Conservation (phyloP, 53 echinoderm and acorn worm genomes). For the Arbacia lixula region DNA sequence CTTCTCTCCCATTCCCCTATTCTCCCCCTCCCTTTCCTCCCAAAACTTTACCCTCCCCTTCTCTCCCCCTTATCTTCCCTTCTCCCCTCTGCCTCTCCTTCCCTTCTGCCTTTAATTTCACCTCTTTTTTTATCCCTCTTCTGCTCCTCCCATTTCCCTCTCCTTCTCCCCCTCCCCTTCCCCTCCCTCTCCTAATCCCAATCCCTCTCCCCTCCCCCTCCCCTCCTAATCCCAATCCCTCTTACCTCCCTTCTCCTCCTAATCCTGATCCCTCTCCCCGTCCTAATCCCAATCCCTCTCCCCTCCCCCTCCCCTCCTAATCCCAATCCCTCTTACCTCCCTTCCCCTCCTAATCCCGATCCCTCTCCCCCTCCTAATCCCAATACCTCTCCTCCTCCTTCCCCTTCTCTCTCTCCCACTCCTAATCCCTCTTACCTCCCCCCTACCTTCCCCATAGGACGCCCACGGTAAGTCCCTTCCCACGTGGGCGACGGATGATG, state of each 20-base stretch:
- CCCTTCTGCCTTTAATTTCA: background rate
- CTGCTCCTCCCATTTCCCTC: background rate
- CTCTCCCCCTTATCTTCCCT: background rate
- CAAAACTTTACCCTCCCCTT: background rate
- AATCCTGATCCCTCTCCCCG: background rate
- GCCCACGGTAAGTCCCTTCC: constrained; percentile 54
- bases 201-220: background rate
- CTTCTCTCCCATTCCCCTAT: background rate
- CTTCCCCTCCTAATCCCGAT: too few relatives aligned
- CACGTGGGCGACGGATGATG: constrained; percentile 61
- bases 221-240: too few relatives aligned
- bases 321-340: too few relatives aligned
- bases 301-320: too few relatives aligned
- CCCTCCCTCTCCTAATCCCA: too few relatives aligned
- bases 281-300: too few relatives aligned
- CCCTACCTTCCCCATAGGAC: constrained; percentile 11
- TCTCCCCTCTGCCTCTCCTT: background rate
- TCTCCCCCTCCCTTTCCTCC: background rate
- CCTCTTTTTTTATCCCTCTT: background rate
- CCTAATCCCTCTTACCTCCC: background rate
- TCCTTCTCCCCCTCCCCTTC: too few relatives aligned
- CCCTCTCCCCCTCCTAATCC: background rate
- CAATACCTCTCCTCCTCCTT: background rate
- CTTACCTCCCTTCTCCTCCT: background rate
- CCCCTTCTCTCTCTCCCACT: background rate